Evolutionary conservation across 2,797 vertebrate species (phyloP), one percentile per base, ranked within the genome.

Genomic region (Benthosema pterotum): DNA sequence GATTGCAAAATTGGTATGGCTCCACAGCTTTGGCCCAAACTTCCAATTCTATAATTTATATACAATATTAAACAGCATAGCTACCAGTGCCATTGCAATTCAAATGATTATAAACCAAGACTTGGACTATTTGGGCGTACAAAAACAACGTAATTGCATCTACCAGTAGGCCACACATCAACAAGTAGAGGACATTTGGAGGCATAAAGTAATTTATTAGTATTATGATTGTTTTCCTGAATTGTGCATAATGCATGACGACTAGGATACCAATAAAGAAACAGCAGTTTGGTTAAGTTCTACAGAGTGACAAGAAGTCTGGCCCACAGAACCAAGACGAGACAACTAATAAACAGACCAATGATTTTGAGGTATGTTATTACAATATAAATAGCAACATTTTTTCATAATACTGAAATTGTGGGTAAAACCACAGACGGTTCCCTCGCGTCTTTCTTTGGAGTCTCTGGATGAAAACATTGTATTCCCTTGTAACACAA

Each of bases 351-450:
- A 72, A 19, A 62, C 14, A 56, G 62, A 65, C 14, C 17, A 57
- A 42, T 22, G 16, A 45, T 64, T 43, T 61, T 63, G 67, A 72
- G 72, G 72, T 73, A 42, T 52, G 47, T 52, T 77, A 60, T 65
- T 42, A 65, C 59, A 64, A 62, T 32, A 51, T 22, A 61, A 42
- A n/a, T 52, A 51, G n/a, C n/a, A n/a, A n/a, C n/a, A n/a, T n/a
- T n/a, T n/a, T n/a, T n/a, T n/a, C 59, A 67, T 79, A 86, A 87
- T 75, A 87, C 82, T 83, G 85, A 83, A 17, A 60, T 7, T 61
- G 71, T 43, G 52, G 73, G n/a, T 42, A 74, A 62, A 16, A 42
- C 17, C 57, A 4, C 32, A 17, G 19, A 66, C 52, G 50, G 15
- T 43, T 60, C 53, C 69, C 80, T 51, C 58, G 52, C 59, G 46